Percentiles rank a stretch among this genome's conserved stretches.
Conservation (phyloP, 2,888 invertebrate genomes). For the Eurytoma adleriae region DNA sequence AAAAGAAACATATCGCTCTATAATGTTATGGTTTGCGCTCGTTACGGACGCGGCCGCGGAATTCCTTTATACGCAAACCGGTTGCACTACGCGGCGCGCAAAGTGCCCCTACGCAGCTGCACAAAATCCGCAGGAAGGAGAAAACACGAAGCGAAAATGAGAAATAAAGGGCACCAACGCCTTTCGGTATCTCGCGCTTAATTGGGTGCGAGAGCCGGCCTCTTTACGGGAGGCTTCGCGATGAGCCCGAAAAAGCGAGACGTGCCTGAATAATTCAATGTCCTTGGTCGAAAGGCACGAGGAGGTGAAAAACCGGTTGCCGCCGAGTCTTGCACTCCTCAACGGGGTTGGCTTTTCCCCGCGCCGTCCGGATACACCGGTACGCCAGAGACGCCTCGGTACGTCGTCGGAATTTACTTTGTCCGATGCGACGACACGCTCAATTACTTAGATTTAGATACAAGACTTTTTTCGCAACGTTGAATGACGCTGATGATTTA, state of each 20-base stretch:
- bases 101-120: not conserved
- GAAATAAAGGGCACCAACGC: not conserved
- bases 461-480: not conserved
- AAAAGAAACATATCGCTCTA: not conserved
- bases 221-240: not conserved
- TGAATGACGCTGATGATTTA: slow-evolving; percentile 22
- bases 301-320: slow-evolving; percentile 33
- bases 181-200: slow-evolving; percentile 14
- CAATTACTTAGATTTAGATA: not conserved
- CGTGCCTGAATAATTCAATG: slow-evolving; percentile 9
- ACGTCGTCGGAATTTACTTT: slow-evolving; percentile 13
- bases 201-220: slow-evolving; percentile 9
- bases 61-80: slow-evolving; percentile 33
- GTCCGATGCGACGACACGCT: not conserved
- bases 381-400: not conserved
- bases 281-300: slow-evolving; percentile 15
- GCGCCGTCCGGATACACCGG: not conserved
- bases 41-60: not conserved
- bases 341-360: slow-evolving; percentile 17
- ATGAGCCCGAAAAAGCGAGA: slow-evolving; percentile 13
- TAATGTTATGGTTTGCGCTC: not conserved
- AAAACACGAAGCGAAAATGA: slow-evolving; percentile 4
- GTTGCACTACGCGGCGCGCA: not conserved
- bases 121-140: not conserved
- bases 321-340: slow-evolving; percentile 1